Conservation (phyloP, 2,797 vertebrate genomes). For the Pyrocephalus nanus region DNA sequence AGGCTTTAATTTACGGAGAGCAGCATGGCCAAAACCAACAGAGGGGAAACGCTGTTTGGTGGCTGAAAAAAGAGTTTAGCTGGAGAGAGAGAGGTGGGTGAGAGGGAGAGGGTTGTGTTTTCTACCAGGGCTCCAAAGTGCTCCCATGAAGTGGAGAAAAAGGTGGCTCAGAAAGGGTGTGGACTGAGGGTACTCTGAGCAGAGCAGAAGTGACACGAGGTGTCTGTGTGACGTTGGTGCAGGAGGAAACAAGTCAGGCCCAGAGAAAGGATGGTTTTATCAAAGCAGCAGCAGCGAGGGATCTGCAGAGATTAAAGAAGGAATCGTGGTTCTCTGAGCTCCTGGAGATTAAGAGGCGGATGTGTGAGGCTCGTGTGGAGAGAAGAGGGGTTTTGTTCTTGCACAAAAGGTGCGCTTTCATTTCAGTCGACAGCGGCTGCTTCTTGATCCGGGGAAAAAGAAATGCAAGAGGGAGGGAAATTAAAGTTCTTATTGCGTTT, state of each 20-base stretch:
- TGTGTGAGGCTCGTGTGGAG: background rate
- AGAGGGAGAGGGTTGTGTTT: background rate
- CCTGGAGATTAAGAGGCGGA: background rate
- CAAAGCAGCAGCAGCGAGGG: background rate
- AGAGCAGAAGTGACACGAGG: background rate
- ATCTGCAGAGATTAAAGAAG: background rate
- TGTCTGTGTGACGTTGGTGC: background rate
- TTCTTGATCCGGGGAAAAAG: background rate
- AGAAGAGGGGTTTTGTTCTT: background rate
- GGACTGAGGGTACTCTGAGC: background rate
- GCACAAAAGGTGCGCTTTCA: background rate
- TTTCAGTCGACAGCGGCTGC: background rate
- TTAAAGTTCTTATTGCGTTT: background rate
- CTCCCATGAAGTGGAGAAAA: background rate
- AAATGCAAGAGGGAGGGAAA: background rate
- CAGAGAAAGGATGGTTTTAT: background rate
- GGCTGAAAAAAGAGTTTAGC: background rate
- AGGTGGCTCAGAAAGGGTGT: background rate
- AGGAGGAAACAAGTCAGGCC: background rate
- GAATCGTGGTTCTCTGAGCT: background rate
- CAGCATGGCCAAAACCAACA: fast-evolving
- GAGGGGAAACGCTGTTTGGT: background rate
- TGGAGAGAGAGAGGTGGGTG: background rate
- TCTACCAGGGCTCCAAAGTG: background rate
- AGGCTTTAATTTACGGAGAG: background rate